Conservation (phyloP, 2,888 invertebrate species). For the Liodrosophila aerea region DNA sequence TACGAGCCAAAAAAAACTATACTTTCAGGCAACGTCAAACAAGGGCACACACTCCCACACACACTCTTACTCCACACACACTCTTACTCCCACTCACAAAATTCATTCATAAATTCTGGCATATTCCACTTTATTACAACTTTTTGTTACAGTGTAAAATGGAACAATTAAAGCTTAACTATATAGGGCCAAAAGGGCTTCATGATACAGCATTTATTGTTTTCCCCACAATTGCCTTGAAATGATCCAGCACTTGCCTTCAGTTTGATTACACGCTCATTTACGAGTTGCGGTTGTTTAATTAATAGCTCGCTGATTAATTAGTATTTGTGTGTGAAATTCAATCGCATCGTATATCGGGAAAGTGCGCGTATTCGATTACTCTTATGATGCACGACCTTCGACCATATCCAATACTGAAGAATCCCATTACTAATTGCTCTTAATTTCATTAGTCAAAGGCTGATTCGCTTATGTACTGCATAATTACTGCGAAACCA, state of each 20-base stretch:
- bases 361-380: not conserved
- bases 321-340: conserved; percentile 58
- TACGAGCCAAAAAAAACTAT: conserved; percentile 15
- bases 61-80: not conserved
- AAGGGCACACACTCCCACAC: not conserved
- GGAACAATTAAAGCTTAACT: conserved; percentile 10
- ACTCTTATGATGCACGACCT: too few species aligned
- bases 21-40: conserved; percentile 19
- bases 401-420: conserved; percentile 28
- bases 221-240: conserved; percentile 11
- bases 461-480: conserved; percentile 34
- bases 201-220: conserved; percentile 9
- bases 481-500: conserved; percentile 37
- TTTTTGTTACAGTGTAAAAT: not conserved
- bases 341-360: conserved; percentile 19
- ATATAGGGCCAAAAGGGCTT: conserved; percentile 9
- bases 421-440: conserved; percentile 34
- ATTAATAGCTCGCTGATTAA: conserved; percentile 71
- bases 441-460: conserved; percentile 56
- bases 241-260: conserved; percentile 2
- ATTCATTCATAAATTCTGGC: too few species aligned
- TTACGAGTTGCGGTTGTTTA: conserved; percentile 61
- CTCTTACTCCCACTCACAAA: not conserved
- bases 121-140: not conserved
- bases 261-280: conserved; percentile 15